Conservation (phyloP, 2,113 vertebrate species). For the Cichladusa arquata region DNA sequence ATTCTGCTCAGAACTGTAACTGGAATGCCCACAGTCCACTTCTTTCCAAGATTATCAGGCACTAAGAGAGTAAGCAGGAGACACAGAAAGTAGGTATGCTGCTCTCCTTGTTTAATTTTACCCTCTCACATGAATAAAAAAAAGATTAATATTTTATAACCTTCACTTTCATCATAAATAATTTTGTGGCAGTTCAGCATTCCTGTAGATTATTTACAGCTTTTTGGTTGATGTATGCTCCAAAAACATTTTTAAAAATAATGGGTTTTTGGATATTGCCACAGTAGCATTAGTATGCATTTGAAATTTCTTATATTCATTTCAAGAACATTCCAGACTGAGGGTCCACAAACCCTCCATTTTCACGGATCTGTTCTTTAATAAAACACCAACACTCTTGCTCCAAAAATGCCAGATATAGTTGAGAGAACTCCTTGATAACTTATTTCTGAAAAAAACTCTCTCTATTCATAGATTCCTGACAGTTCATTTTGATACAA, state of each 20-base stretch:
- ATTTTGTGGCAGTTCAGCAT: slow-evolving; percentile 71
- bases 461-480: slow-evolving; percentile 76
- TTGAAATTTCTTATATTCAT: slow-evolving; percentile 11
- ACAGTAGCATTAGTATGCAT: background rate
- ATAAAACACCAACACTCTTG: slow-evolving; percentile 71
- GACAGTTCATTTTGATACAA: slow-evolving; percentile 71
- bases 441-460: slow-evolving; percentile 73
- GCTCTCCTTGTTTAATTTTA: slow-evolving; percentile 65
- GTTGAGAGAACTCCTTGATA: slow-evolving; percentile 74
- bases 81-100: slow-evolving; percentile 45
- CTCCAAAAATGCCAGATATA: slow-evolving; percentile 77
- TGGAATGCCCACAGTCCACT: background rate
- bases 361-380: slow-evolving; percentile 43
- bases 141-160: slow-evolving; percentile 76
- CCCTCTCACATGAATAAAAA: slow-evolving; percentile 44
- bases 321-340: slow-evolving; percentile 56
- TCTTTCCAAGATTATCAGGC: background rate
- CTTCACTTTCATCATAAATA: slow-evolving; percentile 71
- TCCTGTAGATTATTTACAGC: slow-evolving; percentile 71
- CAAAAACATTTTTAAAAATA: slow-evolving; percentile 27
- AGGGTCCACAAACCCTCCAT: slow-evolving; percentile 44
- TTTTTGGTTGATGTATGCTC: slow-evolving; percentile 60
- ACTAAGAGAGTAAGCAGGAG: background rate
- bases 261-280: background rate
- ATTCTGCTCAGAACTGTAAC: background rate